Base-by-base conservation (phyloP, 2,797 vertebrate genomes). In the Sciurus vulgaris region DNA sequence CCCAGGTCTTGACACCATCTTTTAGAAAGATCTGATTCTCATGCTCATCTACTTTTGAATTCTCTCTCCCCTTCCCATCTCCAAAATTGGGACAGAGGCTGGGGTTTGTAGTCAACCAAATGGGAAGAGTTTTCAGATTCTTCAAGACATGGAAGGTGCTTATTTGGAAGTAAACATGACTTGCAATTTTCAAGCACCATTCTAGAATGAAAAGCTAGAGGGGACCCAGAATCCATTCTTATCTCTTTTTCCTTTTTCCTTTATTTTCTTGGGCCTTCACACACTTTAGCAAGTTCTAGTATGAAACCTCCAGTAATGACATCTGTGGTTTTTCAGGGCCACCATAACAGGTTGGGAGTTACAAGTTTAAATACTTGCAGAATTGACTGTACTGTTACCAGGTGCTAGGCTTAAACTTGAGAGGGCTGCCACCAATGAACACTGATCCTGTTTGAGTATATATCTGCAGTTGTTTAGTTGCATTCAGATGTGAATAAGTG, bases 1-100 rank as follows among this genome's bases (percentile, higher is more conserved):
- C 65, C 78, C n/a, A 12, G 14, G 63, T 67, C 79, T 92, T 83
- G 33, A 76, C 88, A 92, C 44, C 65, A 67, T 49, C 18, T 12
- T 94, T 78, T 86, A 70, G 78, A 81, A 94, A 95, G 9, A 51
- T 81, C 33, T 85, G 89, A 81, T 91, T 33, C 65, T 86, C 56
- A 65, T 72, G 26, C 26, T 49, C 14, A 61, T 3, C 56, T 24
- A 54, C 33, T 91, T 90, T 72, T 63, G 26, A 92, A 47, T 49
- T 93, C 28, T 91, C 12, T 67, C n/a, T 72, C 24, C 15, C 30
- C 5, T 95, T 82, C 2, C 6, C 20, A 56, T 82, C 49, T 92
- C 7, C 93, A 18, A 77, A 79, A 87, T 20, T 86, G 49, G 24
- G n/a, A 87, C 56, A 83, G 10, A 70, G 30, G 2, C 51, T 82